A percentile compares a stretch with the other conserved stretches of the same genome.
Evolutionary conservation across 2,113 vertebrate species (phyloP).

Genomic region (Neotragus pygmaeus): DNA sequence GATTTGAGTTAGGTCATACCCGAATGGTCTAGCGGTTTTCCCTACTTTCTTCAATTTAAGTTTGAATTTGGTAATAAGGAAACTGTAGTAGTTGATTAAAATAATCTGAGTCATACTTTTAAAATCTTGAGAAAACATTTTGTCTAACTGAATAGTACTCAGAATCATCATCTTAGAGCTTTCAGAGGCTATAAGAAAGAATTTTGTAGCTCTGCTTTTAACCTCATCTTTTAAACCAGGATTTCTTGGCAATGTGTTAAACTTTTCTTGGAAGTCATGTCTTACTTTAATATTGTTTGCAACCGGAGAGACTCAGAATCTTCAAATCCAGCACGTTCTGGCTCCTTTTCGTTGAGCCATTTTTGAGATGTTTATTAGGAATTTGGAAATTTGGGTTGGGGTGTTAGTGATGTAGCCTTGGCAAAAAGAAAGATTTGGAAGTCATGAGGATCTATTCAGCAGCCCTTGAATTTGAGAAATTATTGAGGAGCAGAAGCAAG

Average conservation of each 20-base stretch:
- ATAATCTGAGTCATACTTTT: not conserved
- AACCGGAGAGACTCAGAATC: not conserved
- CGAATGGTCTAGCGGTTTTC: too few relatives aligned
- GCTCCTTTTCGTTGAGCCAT: not conserved
- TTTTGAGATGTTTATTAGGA: not conserved
- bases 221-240: not conserved
- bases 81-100: not conserved
- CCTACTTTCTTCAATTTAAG: too few relatives aligned
- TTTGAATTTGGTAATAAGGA: too few relatives aligned
- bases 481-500: not conserved
- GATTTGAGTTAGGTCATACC: too few relatives aligned
- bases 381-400: not conserved
- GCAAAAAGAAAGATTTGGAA: not conserved
- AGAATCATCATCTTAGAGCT: not conserved
- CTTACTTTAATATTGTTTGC: not conserved
- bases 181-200: not conserved
- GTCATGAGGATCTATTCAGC: not conserved
- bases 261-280: not conserved
- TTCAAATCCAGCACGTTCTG: not conserved
- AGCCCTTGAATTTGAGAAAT: not conserved
- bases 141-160: not conserved
- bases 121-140: not conserved
- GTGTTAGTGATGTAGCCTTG: not conserved
- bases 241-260: not conserved
- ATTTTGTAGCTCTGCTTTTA: not conserved